Conservation (phyloP, 2,888 invertebrate genomes). For the Axea sp. region DNA sequence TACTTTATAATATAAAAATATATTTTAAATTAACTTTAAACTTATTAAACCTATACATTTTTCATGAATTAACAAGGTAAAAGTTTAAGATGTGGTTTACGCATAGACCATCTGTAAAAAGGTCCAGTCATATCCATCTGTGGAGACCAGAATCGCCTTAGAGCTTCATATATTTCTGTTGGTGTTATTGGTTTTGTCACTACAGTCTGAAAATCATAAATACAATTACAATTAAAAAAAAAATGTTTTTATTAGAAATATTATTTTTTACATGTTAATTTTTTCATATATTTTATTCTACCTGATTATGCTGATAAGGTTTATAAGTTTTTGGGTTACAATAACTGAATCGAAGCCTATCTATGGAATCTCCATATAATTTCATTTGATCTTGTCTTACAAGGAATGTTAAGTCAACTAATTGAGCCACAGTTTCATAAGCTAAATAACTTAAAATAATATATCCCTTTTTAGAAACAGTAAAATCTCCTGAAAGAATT, state of each 20-base stretch:
- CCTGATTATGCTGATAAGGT: slow-evolving; percentile 75
- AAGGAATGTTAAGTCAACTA: slow-evolving; percentile 90
- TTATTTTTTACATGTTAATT: no score
- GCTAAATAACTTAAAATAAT: slow-evolving; percentile 92
- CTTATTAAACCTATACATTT: no score
- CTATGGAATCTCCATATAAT: slow-evolving; percentile 85
- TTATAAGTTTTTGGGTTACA: slow-evolving; percentile 81
- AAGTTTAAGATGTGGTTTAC: slow-evolving; percentile 73
- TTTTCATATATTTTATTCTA: slow-evolving; percentile 45
- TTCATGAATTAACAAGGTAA: slow-evolving; percentile 67
- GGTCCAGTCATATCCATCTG: slow-evolving; percentile 80
- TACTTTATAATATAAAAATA: no score
- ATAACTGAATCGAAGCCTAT: slow-evolving; percentile 83
- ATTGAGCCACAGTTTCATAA: slow-evolving; percentile 93
- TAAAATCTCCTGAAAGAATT: slow-evolving; percentile 80
- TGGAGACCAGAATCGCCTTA: slow-evolving; percentile 86
- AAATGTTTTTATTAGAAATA: no score
- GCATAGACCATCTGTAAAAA: slow-evolving; percentile 74
- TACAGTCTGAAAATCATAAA: slow-evolving; percentile 68
- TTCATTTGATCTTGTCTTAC: slow-evolving; percentile 88
- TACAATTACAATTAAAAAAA: neutral
- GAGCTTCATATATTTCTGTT: slow-evolving; percentile 90
- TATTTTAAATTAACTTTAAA: no score
- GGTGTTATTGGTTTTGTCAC: slow-evolving; percentile 87
- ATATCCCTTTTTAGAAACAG: slow-evolving; percentile 83